These are phyloP conservation scores for Clepsis dumicolana DNA, from an alignment of 2,888 invertebrate genomes.

Conservation along the genomic window DNA sequence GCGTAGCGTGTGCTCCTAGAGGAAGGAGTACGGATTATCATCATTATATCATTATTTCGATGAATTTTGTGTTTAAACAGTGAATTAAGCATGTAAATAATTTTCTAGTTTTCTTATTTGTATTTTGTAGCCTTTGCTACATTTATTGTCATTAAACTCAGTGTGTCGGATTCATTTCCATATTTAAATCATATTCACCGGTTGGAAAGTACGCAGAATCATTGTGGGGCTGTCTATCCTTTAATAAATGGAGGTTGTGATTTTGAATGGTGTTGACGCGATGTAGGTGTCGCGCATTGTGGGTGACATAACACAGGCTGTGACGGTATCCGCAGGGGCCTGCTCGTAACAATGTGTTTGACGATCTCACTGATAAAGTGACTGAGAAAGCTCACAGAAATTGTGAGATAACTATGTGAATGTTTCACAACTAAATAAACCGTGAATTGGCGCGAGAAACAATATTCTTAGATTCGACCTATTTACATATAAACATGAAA, in stretches of 20 bases:
- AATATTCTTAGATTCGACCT: not conserved
- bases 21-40: no score
- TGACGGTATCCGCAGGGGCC: conserved; percentile 45
- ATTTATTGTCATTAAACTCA: conserved; percentile 8
- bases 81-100: conserved; percentile 24
- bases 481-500: no score
- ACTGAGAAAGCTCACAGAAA: not conserved
- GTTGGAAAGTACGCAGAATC: conserved; percentile 55
- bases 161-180: conserved; percentile 47
- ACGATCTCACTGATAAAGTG: conserved; percentile 10
- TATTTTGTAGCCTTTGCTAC: conserved; percentile 21
- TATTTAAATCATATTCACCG: conserved; percentile 60
- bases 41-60: conserved; percentile 35
- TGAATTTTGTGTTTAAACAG: conserved; percentile 15
- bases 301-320: conserved; percentile 57
- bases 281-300: conserved; percentile 62
- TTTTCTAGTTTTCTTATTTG: conserved; percentile 22
- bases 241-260: conserved; percentile 69
- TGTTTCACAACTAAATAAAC: not conserved
- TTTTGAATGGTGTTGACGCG: conserved; percentile 68
- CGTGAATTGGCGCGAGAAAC: not conserved
- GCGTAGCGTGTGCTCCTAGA: no score
- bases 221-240: conserved; percentile 66
- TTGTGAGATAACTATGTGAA: conserved; percentile 1
- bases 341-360: conserved; percentile 13